These are phyloP conservation scores for Colius striatus DNA, from an alignment of 2,113 vertebrate genomes.

Conservation along the genomic window DNA sequence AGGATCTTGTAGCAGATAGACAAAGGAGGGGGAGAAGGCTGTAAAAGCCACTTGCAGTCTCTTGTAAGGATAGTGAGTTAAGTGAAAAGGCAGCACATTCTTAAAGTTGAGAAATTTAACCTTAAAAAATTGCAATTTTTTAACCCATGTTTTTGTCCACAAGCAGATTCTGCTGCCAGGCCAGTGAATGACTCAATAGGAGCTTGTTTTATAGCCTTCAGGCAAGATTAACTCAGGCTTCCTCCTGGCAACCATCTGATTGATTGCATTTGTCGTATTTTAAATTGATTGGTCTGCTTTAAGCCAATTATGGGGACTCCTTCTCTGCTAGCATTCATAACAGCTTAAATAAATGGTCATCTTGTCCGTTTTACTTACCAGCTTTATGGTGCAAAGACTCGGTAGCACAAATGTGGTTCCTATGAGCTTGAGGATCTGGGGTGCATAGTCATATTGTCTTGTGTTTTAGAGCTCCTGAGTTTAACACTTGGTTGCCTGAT, in stretches of 20 bases:
- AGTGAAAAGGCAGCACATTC: not conserved
- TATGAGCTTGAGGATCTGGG: not conserved
- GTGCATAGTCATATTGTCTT: not conserved
- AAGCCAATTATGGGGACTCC: not conserved
- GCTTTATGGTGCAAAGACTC: not conserved
- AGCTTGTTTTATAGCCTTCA: not conserved
- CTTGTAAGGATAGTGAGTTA: not conserved
- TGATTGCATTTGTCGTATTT: not conserved
- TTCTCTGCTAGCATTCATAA: not conserved
- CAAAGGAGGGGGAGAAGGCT: not conserved
- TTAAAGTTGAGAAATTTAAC: not conserved
- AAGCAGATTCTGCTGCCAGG: not conserved
- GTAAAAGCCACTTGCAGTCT: not conserved
- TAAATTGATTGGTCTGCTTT: not conserved
- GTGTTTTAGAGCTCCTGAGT: not conserved
- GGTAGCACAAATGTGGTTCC: not conserved
- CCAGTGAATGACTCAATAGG: not conserved
- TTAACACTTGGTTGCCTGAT: not conserved
- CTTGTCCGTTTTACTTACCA: not conserved
- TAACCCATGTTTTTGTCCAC: not conserved
- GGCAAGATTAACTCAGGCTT: not conserved
- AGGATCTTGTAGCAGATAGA: not conserved
- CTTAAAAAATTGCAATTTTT: not conserved
- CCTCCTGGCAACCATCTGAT: not conserved
- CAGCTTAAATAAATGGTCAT: not conserved